Evolutionary conservation across 35 echinoderm and acorn worm species (phyloP), one percentile per base, ranked within the genome.

Genomic region (Eucidaris tribuloides): DNA sequence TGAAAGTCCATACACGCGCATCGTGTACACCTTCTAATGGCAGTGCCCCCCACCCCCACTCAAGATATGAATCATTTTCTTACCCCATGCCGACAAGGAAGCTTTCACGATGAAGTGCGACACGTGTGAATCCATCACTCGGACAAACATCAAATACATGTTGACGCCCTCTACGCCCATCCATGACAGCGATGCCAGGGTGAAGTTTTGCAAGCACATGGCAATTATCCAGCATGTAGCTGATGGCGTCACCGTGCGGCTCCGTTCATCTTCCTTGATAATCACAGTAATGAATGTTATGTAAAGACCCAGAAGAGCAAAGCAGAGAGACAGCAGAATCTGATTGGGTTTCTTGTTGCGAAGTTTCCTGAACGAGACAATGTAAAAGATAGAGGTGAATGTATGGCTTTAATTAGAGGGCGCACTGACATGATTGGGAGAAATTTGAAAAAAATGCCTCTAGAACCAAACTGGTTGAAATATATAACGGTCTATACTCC

Each of bases 111-210:
- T 86, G 45, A 86, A 86, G 37, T 35, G 38, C 36, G 41, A 40
- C 4, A 86, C 37, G 45, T 86, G 42, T 7, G 84, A 48, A 11
- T 86, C 49, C 31, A 86, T 77, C 11, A 86, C 84, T 52, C 72
- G 72, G 15, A 86, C 84, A 78, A 86, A 78, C 36, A 86, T 65
- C n/a, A 86, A 70, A 40, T 78, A 86, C 84, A 86, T 77, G 46
- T 86, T 76, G 3, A 46, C 50, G 18, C 66, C 84, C 38, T 86
- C 66, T 2, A 86, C 44, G 9, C 45, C 84, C 84, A 86, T 86
- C 84, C 84, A 86, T 1, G 71, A 65, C 35, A 86, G 38, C 42
- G 71, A 20, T 54, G 65, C 30, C 3, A 86, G 45, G 2, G 71
- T 33, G 46, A 76, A 56, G 32, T 57, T 78, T 65, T 86, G 84